Conservation (phyloP, 2,797 vertebrate species). For the Champsocephalus esox region DNA sequence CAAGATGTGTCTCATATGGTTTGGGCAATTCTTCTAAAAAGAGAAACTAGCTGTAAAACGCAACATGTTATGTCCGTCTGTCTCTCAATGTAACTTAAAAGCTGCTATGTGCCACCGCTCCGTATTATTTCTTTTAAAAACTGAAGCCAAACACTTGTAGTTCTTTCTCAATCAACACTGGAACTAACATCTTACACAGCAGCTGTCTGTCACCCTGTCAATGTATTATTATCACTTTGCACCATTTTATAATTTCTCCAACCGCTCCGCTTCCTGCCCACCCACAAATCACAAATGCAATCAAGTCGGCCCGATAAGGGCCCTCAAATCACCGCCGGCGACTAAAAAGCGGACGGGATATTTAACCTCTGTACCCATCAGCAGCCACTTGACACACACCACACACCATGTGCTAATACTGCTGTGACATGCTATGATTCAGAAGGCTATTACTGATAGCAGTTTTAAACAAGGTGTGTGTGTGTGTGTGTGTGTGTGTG, state of each 20-base stretch:
- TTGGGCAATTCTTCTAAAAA: too few species aligned
- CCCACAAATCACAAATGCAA: conserved; percentile 82
- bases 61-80: not conserved
- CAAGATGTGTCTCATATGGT: too few species aligned
- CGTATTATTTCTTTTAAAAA: not conserved
- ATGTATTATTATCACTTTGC: conserved; percentile 29
- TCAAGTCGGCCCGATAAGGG: conserved; percentile 75
- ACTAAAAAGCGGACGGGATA: conserved; percentile 66
- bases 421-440: conserved; percentile 74
- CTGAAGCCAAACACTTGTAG: not conserved
- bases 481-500: conserved; percentile 11
- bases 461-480: conserved; percentile 39
- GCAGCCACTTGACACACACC: conserved; percentile 59
- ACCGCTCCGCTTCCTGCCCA: conserved; percentile 41
- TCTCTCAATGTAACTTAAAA: not conserved
- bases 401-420: conserved; percentile 28
- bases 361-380: conserved; percentile 79
- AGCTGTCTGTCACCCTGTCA: conserved; percentile 38
- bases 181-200: conserved; percentile 12
- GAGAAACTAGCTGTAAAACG: not conserved
- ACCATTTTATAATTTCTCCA: conserved; percentile 42
- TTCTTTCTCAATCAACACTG: conserved; percentile 1
- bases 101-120: not conserved
- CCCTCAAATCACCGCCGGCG: conserved; percentile 79
- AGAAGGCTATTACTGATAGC: conserved; percentile 71